Evolutionary conservation across 2,888 invertebrate species (phyloP).

Genomic region (Hofmannophila pseudospretella): DNA sequence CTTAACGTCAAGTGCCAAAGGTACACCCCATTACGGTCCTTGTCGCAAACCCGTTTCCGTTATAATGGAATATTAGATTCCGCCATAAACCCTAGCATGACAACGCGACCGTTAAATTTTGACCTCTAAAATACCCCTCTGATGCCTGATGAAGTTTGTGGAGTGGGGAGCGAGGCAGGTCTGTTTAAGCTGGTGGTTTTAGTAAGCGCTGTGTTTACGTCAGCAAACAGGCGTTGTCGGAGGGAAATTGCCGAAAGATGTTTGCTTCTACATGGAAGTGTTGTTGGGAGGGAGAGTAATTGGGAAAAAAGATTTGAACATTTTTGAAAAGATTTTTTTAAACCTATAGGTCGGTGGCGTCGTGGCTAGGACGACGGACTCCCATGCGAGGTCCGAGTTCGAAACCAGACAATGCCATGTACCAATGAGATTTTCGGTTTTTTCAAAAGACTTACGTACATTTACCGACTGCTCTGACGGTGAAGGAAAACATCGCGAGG

Average conservation of each 20-base stretch:
- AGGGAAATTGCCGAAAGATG: slow-evolving; percentile 53
- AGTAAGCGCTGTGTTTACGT: slow-evolving; percentile 41
- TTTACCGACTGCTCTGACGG: too few relatives aligned
- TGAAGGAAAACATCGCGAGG: too few relatives aligned
- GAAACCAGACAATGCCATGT: too few relatives aligned
- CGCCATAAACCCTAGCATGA: slow-evolving; percentile 48
- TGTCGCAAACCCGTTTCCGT: slow-evolving; percentile 46
- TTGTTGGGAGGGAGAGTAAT: slow-evolving; percentile 38
- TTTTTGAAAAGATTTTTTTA: too few relatives aligned
- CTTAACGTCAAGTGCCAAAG: slow-evolving; percentile 30
- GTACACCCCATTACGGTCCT: slow-evolving; percentile 50
- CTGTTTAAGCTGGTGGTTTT: slow-evolving; percentile 31
- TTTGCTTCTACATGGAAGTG: slow-evolving; percentile 38
- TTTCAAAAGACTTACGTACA: too few relatives aligned
- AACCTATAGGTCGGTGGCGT: too few relatives aligned
- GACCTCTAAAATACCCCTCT: slow-evolving; percentile 41
- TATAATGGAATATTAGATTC: slow-evolving; percentile 69
- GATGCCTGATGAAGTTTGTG: slow-evolving; percentile 15
- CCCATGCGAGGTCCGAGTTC: too few relatives aligned
- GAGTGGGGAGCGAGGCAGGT: slow-evolving; percentile 21
- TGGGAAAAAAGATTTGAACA: slow-evolving; percentile 51
- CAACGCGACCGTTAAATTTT: slow-evolving; percentile 42
- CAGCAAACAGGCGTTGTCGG: slow-evolving; percentile 43
- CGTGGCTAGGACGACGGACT: too few relatives aligned
- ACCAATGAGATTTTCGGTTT: too few relatives aligned